These are phyloP conservation scores for Cecropterus lyciades DNA, from an alignment of 1,140 invertebrate genomes.

Conservation along the genomic window DNA sequence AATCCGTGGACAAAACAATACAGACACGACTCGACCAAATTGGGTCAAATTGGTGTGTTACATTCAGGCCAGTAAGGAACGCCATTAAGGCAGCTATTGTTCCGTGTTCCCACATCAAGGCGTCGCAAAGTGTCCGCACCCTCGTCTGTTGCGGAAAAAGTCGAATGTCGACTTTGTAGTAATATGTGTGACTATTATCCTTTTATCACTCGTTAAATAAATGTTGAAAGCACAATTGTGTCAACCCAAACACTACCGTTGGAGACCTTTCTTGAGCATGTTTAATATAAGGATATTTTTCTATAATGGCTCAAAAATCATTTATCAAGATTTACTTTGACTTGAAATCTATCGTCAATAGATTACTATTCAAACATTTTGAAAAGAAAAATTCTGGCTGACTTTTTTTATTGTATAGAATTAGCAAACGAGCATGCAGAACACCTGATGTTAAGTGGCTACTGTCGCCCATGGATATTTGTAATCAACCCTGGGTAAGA, in stretches of 20 bases:
- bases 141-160: constrained; percentile 6
- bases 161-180: constrained; percentile 13
- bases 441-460: no score
- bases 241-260: neutral
- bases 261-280: neutral
- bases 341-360: no score
- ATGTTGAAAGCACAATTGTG: constrained; percentile 13
- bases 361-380: no score
- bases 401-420: no score
- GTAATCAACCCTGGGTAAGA: no score
- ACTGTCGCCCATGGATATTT: no score
- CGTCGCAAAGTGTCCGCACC: constrained; percentile 10
- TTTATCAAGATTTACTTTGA: neutral
- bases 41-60: neutral
- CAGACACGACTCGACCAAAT: neutral
- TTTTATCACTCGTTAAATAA: constrained; percentile 18
- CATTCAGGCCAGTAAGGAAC: neutral
- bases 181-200: constrained; percentile 17
- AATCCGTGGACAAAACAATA: no score
- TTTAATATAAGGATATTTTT: neutral
- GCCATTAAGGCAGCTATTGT: neutral
- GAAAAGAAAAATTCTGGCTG: no score
- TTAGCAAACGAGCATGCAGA: no score
- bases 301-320: neutral
- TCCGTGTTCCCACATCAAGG: neutral